These are phyloP conservation scores for Sitobion miscanthi DNA, from an alignment of 1,140 invertebrate genomes.

Conservation along the genomic window DNA sequence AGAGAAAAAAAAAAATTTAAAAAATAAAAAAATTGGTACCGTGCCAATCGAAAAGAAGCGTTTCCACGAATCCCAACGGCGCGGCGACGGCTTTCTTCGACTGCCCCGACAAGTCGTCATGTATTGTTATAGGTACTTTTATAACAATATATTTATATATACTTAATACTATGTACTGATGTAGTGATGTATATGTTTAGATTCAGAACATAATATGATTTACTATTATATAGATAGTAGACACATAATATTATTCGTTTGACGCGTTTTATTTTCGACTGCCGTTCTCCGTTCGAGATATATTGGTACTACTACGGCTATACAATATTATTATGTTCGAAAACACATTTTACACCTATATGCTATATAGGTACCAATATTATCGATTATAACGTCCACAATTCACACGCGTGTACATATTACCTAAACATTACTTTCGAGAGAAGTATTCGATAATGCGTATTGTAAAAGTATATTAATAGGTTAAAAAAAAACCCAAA, in stretches of 20 bases:
- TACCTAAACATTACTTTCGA: too few species aligned
- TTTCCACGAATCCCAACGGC: not conserved
- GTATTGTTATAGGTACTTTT: not conserved
- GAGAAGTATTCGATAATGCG: too few species aligned
- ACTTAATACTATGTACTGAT: not conserved
- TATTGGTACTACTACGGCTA: not conserved
- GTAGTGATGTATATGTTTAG: not conserved
- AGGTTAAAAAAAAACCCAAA: too few species aligned
- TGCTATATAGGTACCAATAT: not conserved
- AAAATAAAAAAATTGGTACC: not conserved
- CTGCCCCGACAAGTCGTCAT: not conserved
- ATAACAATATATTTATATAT: not conserved
- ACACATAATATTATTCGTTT: not conserved
- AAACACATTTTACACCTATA: not conserved
- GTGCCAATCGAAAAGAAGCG: constrained; percentile 12
- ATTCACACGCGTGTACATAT: not conserved
- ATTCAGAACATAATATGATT: not conserved
- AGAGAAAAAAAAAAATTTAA: not conserved
- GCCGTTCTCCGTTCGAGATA: not conserved
- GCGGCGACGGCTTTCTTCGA: not conserved
- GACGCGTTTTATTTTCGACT: not conserved
- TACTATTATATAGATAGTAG: not conserved
- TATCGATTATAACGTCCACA: not conserved
- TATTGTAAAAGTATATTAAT: too few species aligned
- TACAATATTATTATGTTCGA: not conserved